Evolutionary conservation across 2,797 vertebrate genomes (phyloP).

Genomic region (Mareca strepera): DNA sequence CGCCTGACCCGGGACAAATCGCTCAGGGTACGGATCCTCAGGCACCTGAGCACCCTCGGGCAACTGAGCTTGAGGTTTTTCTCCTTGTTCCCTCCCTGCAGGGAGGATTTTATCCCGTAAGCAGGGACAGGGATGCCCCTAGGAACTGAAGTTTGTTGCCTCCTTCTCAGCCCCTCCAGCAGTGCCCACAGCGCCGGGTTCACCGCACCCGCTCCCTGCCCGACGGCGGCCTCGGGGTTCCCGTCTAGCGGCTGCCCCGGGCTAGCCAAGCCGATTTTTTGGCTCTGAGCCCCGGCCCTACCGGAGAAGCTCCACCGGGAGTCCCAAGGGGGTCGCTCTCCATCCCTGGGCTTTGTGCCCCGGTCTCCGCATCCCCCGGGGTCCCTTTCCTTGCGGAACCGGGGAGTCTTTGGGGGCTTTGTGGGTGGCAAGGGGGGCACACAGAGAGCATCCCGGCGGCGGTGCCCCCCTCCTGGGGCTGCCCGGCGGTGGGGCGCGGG

Average conservation of each 20-base stretch:
- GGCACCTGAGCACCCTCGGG: background rate
- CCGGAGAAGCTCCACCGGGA: no score
- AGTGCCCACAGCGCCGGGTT: background rate
- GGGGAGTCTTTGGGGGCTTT: background rate
- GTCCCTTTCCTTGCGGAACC: background rate
- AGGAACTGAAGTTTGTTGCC: no score
- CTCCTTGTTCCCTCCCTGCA: background rate
- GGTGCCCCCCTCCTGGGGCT: background rate
- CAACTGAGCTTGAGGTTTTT: accelerated
- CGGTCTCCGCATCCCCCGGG: background rate
- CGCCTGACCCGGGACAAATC: background rate
- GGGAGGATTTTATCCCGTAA: background rate
- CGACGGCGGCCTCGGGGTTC: no score
- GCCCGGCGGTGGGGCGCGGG: background rate
- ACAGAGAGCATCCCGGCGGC: background rate
- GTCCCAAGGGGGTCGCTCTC: no score
- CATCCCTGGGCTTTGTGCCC: no score
- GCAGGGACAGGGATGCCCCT: background rate
- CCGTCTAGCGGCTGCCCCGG: background rate
- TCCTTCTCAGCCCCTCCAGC: background rate
- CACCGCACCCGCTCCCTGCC: background rate
- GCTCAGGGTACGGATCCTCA: no score
- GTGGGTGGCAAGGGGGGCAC: no score
- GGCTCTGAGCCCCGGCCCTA: no score
- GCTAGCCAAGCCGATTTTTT: no score